These are phyloP conservation scores for Arizona elegans DNA, from an alignment of 2,113 vertebrate genomes.

Conservation along the genomic window DNA sequence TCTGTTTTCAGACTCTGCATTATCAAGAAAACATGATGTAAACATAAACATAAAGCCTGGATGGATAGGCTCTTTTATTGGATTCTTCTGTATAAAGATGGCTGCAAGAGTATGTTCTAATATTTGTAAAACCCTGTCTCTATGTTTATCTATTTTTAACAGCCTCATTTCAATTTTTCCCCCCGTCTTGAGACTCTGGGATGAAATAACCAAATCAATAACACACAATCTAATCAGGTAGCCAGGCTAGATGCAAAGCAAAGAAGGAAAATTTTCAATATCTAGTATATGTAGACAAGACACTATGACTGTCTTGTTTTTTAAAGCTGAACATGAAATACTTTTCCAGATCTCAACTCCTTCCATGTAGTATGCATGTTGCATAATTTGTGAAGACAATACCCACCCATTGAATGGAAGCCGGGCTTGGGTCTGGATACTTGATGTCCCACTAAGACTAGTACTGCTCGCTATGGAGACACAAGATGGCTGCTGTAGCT, in stretches of 20 bases:
- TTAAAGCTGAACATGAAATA: neutral
- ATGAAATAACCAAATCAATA: neutral
- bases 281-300: neutral
- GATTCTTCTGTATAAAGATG: neutral
- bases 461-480: slow-evolving; percentile 92
- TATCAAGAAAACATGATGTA: neutral
- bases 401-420: slow-evolving; percentile 92
- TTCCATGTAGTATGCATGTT: neutral
- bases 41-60: neutral
- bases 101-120: neutral
- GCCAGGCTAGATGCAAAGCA: neutral
- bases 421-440: slow-evolving; percentile 88
- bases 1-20: neutral
- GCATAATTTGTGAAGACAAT: neutral
- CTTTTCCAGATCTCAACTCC: neutral
- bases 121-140: neutral
- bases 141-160: neutral
- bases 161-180: neutral
- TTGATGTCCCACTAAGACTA: slow-evolving; percentile 77
- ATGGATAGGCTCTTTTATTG: neutral
- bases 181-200: too few species aligned
- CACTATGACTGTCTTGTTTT: neutral
- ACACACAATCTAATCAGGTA: neutral
- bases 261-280: too few species aligned
- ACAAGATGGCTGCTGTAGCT: slow-evolving; percentile 89